A percentile compares a stretch with the other conserved stretches of the same genome.
Evolutionary conservation across 2,113 vertebrate genomes (phyloP).

Genomic region (Calidris pugnax): DNA sequence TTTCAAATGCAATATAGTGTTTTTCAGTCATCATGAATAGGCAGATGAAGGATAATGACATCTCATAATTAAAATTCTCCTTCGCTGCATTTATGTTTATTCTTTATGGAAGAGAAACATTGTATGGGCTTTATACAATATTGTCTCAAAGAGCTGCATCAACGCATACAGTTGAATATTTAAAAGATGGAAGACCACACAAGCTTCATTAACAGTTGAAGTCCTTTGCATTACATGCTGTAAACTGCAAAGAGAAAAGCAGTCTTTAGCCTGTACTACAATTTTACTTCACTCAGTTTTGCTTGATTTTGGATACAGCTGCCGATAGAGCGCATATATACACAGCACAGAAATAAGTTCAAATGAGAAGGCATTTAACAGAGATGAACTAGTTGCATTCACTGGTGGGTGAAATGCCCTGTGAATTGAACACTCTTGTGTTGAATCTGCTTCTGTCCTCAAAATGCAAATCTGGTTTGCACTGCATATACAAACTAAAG

Average conservation of each 20-base stretch:
- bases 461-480: neutral
- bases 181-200: neutral
- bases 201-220: neutral
- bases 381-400: neutral
- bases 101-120: neutral
- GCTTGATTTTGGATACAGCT: neutral
- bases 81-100: neutral
- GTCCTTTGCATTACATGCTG: neutral
- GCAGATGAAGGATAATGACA: neutral
- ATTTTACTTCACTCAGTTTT: neutral
- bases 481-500: neutral
- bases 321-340: rapidly evolving
- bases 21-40: neutral
- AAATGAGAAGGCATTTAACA: neutral
- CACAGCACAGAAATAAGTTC: neutral
- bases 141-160: neutral
- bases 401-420: rapidly evolving
- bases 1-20: neutral
- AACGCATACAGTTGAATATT: neutral
- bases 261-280: neutral
- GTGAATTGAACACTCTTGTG: neutral
- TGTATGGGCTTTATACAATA: rapidly evolving
- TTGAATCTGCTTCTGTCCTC: neutral
- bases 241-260: neutral
- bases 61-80: neutral